phyloP scores from a whole-genome alignment of 1,140 invertebrate genomes.

The Brachionus asplanchnoidis region DNA sequence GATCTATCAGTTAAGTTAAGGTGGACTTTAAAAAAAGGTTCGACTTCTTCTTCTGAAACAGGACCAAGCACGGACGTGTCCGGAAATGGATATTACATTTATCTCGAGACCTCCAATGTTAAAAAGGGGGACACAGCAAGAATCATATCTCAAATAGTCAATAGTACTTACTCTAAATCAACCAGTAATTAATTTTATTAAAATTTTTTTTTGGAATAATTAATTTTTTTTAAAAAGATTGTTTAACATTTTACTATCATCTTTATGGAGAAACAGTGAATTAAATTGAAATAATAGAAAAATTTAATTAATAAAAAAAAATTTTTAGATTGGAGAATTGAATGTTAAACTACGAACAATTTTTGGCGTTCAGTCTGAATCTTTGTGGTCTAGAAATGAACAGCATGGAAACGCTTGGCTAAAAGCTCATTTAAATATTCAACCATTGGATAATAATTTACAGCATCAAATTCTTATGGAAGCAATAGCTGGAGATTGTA shows the following conservation, averaged over 20 bases:
- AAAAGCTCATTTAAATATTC: constrained; percentile 7
- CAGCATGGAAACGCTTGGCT: constrained; percentile 18
- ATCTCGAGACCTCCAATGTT: neutral
- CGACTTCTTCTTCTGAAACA: constrained; percentile 61
- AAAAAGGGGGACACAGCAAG: constrained; percentile 24
- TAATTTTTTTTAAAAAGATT: neutral
- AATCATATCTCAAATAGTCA: constrained; percentile 54
- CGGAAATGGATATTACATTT: constrained; percentile 65
- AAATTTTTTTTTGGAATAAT: neutral
- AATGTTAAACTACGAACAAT: neutral
- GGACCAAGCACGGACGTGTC: constrained; percentile 73
- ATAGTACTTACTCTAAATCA: neutral
- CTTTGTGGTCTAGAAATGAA: neutral
- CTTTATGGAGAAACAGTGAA: constrained; percentile 18
- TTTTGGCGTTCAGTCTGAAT: neutral
- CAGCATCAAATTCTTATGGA: constrained; percentile 3
- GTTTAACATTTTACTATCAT: constrained; percentile 10
- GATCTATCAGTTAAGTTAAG: constrained; percentile 47
- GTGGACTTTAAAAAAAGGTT: constrained; percentile 47
- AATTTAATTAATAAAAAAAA: no score
- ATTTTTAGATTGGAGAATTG: neutral
- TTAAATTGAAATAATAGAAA: no score
- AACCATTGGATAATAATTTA: neutral
- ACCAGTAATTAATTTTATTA: neutral
- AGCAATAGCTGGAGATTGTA: constrained; percentile 16